Conservation (phyloP, 2,797 vertebrate species). For the Lycodopsis pacificus region DNA sequence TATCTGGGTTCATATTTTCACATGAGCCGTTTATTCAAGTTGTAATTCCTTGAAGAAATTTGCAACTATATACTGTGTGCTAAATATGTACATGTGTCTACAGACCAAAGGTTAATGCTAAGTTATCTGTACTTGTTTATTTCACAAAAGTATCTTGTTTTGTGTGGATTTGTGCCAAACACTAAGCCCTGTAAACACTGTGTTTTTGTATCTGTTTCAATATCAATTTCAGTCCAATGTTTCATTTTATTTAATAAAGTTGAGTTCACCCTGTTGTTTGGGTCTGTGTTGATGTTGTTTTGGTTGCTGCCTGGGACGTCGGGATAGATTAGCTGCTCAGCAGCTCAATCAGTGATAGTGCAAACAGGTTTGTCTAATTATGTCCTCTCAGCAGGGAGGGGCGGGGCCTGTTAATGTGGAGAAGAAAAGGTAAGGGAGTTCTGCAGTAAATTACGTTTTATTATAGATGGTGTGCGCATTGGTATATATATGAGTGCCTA, state of each 20-base stretch:
- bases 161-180: neutral
- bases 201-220: neutral
- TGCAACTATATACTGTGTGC: neutral
- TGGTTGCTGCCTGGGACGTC: neutral
- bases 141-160: neutral
- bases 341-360: neutral
- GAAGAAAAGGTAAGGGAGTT: neutral
- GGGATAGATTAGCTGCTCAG: neutral
- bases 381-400: neutral
- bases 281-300: neutral
- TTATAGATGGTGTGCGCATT: neutral
- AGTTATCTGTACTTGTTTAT: neutral
- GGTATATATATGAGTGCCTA: neutral
- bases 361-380: constrained; percentile 2
- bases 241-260: neutral
- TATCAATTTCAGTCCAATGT: neutral
- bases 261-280: neutral
- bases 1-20: neutral
- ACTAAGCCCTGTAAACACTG: neutral
- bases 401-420: neutral
- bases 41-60: neutral
- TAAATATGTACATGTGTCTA: neutral
- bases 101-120: neutral
- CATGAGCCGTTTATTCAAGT: neutral
- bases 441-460: neutral